Evolutionary conservation across 2,888 invertebrate genomes (phyloP).

Genomic region (Zele albiditarsus): DNA sequence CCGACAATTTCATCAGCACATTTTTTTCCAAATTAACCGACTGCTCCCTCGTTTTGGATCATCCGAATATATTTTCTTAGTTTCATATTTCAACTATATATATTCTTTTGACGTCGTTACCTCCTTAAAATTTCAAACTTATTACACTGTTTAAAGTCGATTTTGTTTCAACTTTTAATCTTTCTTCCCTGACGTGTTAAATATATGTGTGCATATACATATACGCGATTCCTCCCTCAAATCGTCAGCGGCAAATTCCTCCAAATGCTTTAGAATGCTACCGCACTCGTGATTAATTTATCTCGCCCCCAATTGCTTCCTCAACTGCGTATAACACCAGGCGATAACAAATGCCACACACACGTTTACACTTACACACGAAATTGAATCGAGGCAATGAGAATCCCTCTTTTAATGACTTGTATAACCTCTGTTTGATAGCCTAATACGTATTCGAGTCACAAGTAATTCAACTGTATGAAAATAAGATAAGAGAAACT

Average conservation of each 20-base stretch:
- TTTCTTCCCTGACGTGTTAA: too few species aligned
- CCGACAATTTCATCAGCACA: background rate
- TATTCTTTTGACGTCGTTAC: too few species aligned
- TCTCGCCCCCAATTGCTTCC: conserved; percentile 18
- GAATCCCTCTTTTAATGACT: background rate
- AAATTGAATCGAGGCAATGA: background rate
- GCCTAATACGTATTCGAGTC: background rate
- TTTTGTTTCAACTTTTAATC: too few species aligned
- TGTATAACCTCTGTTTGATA: background rate
- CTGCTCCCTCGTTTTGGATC: background rate
- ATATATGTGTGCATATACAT: background rate
- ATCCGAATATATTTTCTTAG: too few species aligned
- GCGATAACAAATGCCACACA: conserved; percentile 6
- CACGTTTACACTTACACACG: background rate
- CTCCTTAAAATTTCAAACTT: too few species aligned
- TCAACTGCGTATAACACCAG: background rate
- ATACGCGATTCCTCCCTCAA: background rate
- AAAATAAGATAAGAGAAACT: background rate
- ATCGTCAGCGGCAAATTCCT: background rate
- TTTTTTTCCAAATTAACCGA: background rate
- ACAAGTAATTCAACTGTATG: background rate
- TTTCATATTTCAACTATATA: too few species aligned
- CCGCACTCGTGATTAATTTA: conserved; percentile 23
- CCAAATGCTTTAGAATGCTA: background rate
- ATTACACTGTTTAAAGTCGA: too few species aligned